Percentiles rank a stretch among this genome's conserved stretches.
These are phyloP conservation scores for Dendrolimus punctatus DNA, from an alignment of 1,140 invertebrate species.

Conservation along the genomic window DNA sequence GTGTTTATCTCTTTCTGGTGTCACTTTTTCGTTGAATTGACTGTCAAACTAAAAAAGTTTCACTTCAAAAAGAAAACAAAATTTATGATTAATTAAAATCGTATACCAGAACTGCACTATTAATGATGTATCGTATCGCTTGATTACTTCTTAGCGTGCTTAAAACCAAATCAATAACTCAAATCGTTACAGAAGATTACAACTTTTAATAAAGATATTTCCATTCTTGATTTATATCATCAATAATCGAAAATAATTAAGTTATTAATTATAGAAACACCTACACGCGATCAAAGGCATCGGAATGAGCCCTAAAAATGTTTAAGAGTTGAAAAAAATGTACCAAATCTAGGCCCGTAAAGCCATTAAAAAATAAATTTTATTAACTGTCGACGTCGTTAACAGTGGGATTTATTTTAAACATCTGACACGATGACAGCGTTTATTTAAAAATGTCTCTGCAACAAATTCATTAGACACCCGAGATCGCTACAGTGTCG, in stretches of 20 bases:
- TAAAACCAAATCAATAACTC: no score
- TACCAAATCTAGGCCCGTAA: slow-evolving; percentile 25
- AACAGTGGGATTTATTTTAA: slow-evolving; percentile 48
- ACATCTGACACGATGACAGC: slow-evolving; percentile 46
- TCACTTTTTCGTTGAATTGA: no score
- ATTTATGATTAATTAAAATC: no score
- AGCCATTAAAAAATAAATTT: slow-evolving; percentile 43
- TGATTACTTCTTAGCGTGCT: no score
- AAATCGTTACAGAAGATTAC: neutral
- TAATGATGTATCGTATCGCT: no score
- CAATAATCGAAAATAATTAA: slow-evolving; percentile 6
- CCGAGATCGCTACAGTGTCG: slow-evolving; percentile 14
- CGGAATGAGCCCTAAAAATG: slow-evolving; percentile 21
- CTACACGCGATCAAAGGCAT: slow-evolving; percentile 13
- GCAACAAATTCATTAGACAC: slow-evolving; percentile 43
- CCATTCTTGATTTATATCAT: slow-evolving; percentile 5
- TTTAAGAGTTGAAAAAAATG: slow-evolving; percentile 21
- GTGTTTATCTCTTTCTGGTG: no score
- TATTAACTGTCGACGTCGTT: slow-evolving; percentile 45
- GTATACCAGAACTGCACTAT: no score
- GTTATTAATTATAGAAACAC: slow-evolving; percentile 11
- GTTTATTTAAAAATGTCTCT: slow-evolving; percentile 33
- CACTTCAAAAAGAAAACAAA: no score
- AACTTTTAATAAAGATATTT: slow-evolving; percentile 7
- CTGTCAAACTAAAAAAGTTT: no score